Base-by-base conservation (phyloP, 2,797 vertebrate genomes). In the Euthynnus affinis region DNA sequence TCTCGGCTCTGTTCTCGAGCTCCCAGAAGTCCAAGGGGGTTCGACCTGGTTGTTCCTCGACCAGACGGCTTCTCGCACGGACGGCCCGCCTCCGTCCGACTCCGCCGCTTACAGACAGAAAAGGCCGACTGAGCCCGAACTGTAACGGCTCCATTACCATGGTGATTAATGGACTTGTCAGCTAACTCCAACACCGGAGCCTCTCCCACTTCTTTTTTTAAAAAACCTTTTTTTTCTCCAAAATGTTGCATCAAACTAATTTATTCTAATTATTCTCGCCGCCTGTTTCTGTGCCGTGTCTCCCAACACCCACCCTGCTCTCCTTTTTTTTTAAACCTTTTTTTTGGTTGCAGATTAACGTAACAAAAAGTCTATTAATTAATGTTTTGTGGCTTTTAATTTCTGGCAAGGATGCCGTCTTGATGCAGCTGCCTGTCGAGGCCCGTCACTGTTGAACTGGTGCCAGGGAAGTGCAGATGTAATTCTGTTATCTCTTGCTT, bases 401-500 rank as follows among this genome's bases (percentile, higher is more conserved):
- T 97, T 96, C 95, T 97, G 93, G 96, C 95, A 94, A 92, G 94
- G 95, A 95, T 95, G 95, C 95, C 88, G 95, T 96, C 96, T 96
- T 91, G 95, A 95, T 97, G 96, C 97, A 98, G 97, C 97, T 98
- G 97, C 95, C 95, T 95, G 95, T 95, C 93, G 94, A 91, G 95
- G 95, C 96, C 90, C 87, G 90, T 93, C 86, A 89, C 95, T 93
- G 95, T 95, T 98, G 97, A 98, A 97, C 96, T 96, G 87, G 94
- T 95, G 97, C 97, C 97, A 98, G 96, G 96, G 94, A 96, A 96
- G 96, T 96, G 96, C 97, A 97, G 97, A 98, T 98, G 97, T 97
- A 98, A 97, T 97, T 97, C 97, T 97, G 97, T 98, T 98, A 98
- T 98, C 97, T 98, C 96, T 97, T 96, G 96, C 96, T 98, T 97